Evolutionary conservation across 2,113 vertebrate genomes (phyloP).

Genomic region (Festucalex cinctus): DNA sequence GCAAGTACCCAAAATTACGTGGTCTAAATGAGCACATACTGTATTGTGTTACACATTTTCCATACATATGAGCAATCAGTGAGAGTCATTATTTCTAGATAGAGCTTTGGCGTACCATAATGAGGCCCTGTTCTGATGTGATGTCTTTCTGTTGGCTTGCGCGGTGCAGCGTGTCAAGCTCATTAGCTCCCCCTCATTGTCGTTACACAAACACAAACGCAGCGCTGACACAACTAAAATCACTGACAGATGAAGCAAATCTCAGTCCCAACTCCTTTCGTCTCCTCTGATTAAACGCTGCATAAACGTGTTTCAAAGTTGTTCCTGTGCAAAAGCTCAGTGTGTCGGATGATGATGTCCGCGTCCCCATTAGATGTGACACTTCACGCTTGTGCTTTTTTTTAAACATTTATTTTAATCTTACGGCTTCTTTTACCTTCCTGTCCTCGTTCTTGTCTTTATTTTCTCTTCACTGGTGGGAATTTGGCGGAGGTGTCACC

Average conservation of each 20-base stretch:
- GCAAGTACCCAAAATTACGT: not conserved
- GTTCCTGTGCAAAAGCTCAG: conserved; percentile 43
- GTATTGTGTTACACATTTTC: not conserved
- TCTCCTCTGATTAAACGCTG: conserved; percentile 52
- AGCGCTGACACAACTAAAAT: conserved; percentile 39
- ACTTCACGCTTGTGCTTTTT: conserved; percentile 52
- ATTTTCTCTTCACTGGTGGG: conserved; percentile 22
- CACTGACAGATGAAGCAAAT: conserved; percentile 47
- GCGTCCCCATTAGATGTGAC: conserved; percentile 64
- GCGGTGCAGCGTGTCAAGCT: conserved; percentile 32
- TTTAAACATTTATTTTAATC: conserved; percentile 38
- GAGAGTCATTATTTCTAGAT: not conserved
- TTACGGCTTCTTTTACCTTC: conserved; percentile 13
- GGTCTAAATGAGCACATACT: not conserved
- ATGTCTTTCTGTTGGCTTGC: conserved; percentile 45
- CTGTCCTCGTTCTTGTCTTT: not conserved
- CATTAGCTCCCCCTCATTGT: conserved; percentile 48
- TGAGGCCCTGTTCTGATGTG: conserved; percentile 27
- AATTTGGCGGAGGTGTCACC: conserved; percentile 27
- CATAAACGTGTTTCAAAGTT: conserved; percentile 21
- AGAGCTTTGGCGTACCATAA: not conserved
- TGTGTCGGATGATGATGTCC: conserved; percentile 37
- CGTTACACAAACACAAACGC: conserved; percentile 49
- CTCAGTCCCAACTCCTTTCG: conserved; percentile 40
- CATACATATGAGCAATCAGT: not conserved